These are phyloP conservation scores for Sus scrofa DNA, from an alignment of 2,113 vertebrate species.

Conservation along the genomic window DNA sequence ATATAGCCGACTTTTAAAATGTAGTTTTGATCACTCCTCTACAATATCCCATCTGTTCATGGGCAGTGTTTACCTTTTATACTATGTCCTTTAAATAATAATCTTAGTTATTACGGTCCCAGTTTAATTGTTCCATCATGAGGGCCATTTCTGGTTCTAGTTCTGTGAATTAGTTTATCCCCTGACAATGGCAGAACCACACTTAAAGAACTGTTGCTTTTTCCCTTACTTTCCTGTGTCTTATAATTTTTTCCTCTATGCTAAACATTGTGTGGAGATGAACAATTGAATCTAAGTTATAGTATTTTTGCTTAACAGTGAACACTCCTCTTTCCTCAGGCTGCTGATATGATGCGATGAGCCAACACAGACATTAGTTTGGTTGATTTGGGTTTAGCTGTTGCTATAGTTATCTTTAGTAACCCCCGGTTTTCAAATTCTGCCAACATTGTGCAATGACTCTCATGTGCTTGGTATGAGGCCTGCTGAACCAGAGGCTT, in stretches of 20 bases:
- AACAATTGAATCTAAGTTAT: not conserved
- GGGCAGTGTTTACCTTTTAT: not conserved
- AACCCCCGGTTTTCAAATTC: not conserved
- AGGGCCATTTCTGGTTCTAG: not conserved
- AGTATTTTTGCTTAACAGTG: not conserved
- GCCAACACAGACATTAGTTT: not conserved
- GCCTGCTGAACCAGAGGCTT: not conserved
- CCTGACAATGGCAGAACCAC: not conserved
- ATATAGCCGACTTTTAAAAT: not conserved
- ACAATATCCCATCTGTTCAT: not conserved
- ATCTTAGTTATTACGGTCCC: not conserved
- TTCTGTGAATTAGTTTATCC: not conserved
- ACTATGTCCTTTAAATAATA: not conserved
- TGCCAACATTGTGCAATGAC: rapidly evolving
- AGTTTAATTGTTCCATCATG: not conserved
- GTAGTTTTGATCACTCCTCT: not conserved
- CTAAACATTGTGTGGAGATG: not conserved
- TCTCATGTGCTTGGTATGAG: not conserved
- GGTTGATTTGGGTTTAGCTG: not conserved
- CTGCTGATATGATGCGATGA: not conserved
- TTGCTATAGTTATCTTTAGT: not conserved
- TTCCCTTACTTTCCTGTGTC: not conserved
- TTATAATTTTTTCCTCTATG: not conserved
- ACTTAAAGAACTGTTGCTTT: not conserved
- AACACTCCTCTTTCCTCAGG: not conserved